A percentile compares a stretch with the other conserved stretches of the same genome.
These are phyloP conservation scores for Calameuta filiformis DNA, from an alignment of 2,888 invertebrate genomes.

Conservation along the genomic window DNA sequence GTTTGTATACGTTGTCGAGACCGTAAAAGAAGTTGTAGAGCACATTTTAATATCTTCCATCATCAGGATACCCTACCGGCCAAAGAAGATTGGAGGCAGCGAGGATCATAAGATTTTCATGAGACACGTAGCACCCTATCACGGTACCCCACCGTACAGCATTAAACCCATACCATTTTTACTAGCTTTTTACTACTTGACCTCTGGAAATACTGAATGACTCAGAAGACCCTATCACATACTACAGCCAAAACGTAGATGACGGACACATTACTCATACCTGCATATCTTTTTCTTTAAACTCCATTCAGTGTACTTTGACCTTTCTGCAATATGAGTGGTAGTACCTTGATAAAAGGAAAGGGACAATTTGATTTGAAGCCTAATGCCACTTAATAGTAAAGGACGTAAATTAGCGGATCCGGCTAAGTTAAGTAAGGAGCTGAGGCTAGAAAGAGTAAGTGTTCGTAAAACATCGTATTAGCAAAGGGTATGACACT, in stretches of 20 bases:
- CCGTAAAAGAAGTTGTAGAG: background rate
- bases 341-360: background rate
- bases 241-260: background rate
- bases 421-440: background rate
- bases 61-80: background rate
- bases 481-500: conserved; percentile 24
- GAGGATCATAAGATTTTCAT: conserved; percentile 35
- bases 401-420: background rate
- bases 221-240: background rate
- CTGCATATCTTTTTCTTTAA: background rate
- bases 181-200: conserved; percentile 32
- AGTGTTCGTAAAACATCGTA: conserved; percentile 20
- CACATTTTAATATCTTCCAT: background rate
- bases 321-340: no score
- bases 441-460: background rate
- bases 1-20: background rate
- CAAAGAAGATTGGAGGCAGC: conserved; percentile 12
- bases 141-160: conserved; percentile 23
- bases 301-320: background rate
- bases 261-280: background rate
- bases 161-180: conserved; percentile 33
- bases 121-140: conserved; percentile 27
- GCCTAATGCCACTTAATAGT: background rate
- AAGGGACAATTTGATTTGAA: background rate
- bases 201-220: conserved; percentile 26